These are phyloP conservation scores for Sceloporus undulatus DNA, from an alignment of 2,113 vertebrate genomes.

Conservation along the genomic window DNA sequence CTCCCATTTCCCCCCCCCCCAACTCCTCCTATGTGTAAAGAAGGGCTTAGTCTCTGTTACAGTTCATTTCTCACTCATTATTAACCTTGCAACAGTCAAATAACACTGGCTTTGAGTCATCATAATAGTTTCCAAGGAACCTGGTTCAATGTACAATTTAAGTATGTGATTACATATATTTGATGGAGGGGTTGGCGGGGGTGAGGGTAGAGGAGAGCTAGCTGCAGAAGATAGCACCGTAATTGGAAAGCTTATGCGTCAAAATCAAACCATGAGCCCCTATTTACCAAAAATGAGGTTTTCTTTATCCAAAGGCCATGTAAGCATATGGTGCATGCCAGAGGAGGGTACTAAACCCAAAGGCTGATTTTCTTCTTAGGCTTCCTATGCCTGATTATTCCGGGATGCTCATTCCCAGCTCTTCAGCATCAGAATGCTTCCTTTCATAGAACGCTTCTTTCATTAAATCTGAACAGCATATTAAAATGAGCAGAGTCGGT, in stretches of 20 bases:
- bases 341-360: background rate
- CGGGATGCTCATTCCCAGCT: background rate
- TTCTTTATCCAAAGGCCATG: background rate
- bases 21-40: slow-evolving; percentile 13
- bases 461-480: background rate
- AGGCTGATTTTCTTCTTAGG: background rate
- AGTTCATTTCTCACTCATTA: slow-evolving; percentile 33
- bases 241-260: background rate
- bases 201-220: slow-evolving; percentile 48
- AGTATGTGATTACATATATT: slow-evolving; percentile 59
- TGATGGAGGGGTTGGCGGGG: background rate
- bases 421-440: background rate
- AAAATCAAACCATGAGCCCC: slow-evolving; percentile 25
- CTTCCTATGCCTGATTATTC: background rate
- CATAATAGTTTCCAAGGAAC: slow-evolving; percentile 64
- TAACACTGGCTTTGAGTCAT: slow-evolving; percentile 60
- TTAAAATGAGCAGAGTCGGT: background rate
- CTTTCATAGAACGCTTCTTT: background rate
- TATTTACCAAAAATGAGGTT: background rate
- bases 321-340: background rate
- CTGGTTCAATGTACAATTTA: slow-evolving; percentile 35
- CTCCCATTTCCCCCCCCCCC: background rate
- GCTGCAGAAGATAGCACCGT: background rate
- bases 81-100: slow-evolving; percentile 60
- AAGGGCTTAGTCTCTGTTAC: slow-evolving; percentile 58